Evolutionary conservation across 2,113 vertebrate genomes (phyloP).

Genomic region (human (Homo sapiens)): DNA sequence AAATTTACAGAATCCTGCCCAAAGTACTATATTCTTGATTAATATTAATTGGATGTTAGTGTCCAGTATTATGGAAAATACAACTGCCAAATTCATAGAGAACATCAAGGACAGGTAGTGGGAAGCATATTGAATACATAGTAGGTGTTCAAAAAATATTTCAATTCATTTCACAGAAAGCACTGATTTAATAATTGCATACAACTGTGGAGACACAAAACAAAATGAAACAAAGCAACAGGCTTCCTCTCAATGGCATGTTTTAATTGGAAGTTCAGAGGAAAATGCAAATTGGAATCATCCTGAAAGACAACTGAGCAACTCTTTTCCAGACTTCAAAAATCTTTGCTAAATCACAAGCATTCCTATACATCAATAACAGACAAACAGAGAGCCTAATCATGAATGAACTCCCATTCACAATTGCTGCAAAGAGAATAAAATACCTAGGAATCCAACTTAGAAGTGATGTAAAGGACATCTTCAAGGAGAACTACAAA

Average conservation of each 20-base stretch:
- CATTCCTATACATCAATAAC: no score
- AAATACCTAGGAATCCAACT: no score
- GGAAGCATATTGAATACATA: not conserved
- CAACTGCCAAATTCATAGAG: not conserved
- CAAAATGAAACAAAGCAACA: not conserved
- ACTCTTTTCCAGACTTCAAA: not conserved
- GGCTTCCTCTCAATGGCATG: not conserved
- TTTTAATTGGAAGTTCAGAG: constrained; percentile 25
- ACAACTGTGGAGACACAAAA: constrained; percentile 32
- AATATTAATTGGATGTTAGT: not conserved
- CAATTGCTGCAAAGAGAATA: no score
- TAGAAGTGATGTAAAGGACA: no score
- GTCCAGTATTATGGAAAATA: not conserved
- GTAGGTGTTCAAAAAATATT: constrained; percentile 24
- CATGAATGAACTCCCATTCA: no score
- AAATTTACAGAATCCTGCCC: not conserved
- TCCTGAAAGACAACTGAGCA: not conserved
- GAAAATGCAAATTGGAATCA: constrained; percentile 13
- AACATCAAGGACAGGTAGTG: not conserved
- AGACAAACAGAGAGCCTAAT: no score
- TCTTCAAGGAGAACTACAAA: no score
- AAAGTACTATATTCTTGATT: not conserved
- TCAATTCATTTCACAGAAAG: constrained; percentile 20
- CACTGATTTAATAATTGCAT: constrained; percentile 23
- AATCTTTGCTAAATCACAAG: not conserved